These are phyloP conservation scores for Druceiella hillmani DNA, from an alignment of 2,888 invertebrate genomes.

Conservation along the genomic window DNA sequence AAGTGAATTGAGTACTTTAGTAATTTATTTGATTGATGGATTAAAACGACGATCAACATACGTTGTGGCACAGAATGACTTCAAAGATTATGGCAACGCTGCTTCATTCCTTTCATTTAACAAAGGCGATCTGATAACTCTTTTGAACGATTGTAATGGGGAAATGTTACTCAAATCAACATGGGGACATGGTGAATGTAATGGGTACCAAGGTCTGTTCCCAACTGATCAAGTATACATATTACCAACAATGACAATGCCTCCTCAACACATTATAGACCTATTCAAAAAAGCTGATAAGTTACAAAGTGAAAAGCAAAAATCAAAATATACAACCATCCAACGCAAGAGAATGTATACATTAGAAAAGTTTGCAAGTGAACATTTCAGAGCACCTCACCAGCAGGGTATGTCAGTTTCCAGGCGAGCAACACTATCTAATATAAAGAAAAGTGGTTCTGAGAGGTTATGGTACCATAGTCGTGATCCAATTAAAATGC, in stretches of 20 bases:
- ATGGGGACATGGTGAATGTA: conserved; percentile 68
- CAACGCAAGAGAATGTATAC: conserved; percentile 73
- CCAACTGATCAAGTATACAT: conserved; percentile 83
- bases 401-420: conserved; percentile 50
- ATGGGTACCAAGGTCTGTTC: conserved; percentile 73
- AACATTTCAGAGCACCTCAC: conserved; percentile 66
- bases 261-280: conserved; percentile 61
- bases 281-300: conserved; percentile 56
- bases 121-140: conserved; percentile 77
- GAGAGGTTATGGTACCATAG: conserved; percentile 81
- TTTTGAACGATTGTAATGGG: conserved; percentile 71
- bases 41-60: conserved; percentile 80
- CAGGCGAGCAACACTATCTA: conserved; percentile 58
- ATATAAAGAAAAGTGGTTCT: conserved; percentile 57
- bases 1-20: conserved; percentile 75
- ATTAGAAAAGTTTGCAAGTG: conserved; percentile 74
- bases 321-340: conserved; percentile 49
- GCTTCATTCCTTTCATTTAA: conserved; percentile 54
- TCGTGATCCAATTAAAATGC: conserved; percentile 76
- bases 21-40: conserved; percentile 81
- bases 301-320: conserved; percentile 39
- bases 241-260: conserved; percentile 74
- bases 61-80: conserved; percentile 67
- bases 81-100: conserved; percentile 50
- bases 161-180: conserved; percentile 66